Base-by-base conservation (phyloP, 2,797 vertebrate genomes). In the Peromyscus attwateri region DNA sequence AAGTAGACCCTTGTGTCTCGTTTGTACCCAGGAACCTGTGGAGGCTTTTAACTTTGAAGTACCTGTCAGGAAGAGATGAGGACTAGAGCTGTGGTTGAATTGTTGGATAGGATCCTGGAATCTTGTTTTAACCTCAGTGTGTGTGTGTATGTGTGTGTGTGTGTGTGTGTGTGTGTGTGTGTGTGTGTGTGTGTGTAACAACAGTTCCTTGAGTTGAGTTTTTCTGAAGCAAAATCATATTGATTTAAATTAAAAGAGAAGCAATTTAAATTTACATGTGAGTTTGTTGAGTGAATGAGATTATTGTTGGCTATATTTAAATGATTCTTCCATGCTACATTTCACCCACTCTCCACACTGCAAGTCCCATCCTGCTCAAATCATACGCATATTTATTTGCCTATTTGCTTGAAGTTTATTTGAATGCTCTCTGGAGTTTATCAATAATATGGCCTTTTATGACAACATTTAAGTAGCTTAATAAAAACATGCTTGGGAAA, bases 401-500 rank as follows among this genome's bases (percentile, higher is more conserved):
- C 87, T 81, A 17, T 85, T 89, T 37, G 40, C 27, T n/a, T 93
- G 70, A 92, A 89, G 11, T 79, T 96, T 97, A 87, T 95, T 94
- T 92, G 37, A 94, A 73, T 94, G 43, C 40, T 94, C 13, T 96
- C 60, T 95, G 66, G 82, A 94, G 80, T 97, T 95, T 87, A 92
- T 46, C 40, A 95, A 95, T 49, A 34, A 94, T 95, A 95, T 96
- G 71, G 80, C 80, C 81, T 96, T 97, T 96, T 73, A 96, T 89
- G 85, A 79, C 77, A 96, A 60, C 94, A 95, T 96, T 97, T 97
- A 68, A 95, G 88, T 34, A 95, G 88, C 68, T 91, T 97, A 92
- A 87, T 92, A 91, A 97, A 95, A 96, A 92, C 82, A 96, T 87
- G 85, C 70, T 73, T 77, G 73, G 25, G 57, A 83, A 43, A 83